Conservation (phyloP, 2,888 invertebrate genomes). For the Drosophila sordidula region DNA sequence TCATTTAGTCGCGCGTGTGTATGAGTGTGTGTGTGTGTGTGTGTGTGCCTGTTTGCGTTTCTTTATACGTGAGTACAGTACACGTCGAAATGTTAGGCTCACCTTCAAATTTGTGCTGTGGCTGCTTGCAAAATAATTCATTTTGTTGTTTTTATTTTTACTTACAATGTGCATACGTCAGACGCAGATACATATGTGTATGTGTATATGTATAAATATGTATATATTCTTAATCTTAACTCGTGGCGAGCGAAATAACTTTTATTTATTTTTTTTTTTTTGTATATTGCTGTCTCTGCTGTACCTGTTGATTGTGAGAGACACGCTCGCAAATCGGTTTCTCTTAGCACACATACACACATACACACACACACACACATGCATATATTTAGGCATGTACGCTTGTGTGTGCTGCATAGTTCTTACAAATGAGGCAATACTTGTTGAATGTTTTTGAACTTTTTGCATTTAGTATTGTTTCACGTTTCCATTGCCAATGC, state of each 20-base stretch:
- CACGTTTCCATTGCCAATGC: constrained; percentile 81
- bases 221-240: constrained; percentile 41
- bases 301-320: constrained; percentile 53
- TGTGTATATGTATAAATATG: constrained; percentile 1
- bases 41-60: constrained; percentile 6
- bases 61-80: constrained; percentile 42
- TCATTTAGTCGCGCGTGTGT: constrained; percentile 34
- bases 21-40: constrained; percentile 26
- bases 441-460: constrained; percentile 53
- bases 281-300: constrained; percentile 24
- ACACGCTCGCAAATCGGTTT: constrained; percentile 16
- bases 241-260: constrained; percentile 40
- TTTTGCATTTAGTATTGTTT: constrained; percentile 32
- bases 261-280: constrained; percentile 8
- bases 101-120: constrained; percentile 47
- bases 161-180: constrained; percentile 31
- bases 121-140: constrained; percentile 58
- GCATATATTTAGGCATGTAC: not conserved
- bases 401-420: constrained; percentile 11
- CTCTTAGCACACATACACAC: constrained; percentile 9
- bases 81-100: constrained; percentile 51
- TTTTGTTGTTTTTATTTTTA: constrained; percentile 25
- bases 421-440: constrained; percentile 57
- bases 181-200: constrained; percentile 1
- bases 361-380: not conserved